Percentiles rank a stretch among this genome's conserved stretches.
These are phyloP conservation scores for Lysandra coridon DNA, from an alignment of 2,888 invertebrate genomes.

Conservation along the genomic window DNA sequence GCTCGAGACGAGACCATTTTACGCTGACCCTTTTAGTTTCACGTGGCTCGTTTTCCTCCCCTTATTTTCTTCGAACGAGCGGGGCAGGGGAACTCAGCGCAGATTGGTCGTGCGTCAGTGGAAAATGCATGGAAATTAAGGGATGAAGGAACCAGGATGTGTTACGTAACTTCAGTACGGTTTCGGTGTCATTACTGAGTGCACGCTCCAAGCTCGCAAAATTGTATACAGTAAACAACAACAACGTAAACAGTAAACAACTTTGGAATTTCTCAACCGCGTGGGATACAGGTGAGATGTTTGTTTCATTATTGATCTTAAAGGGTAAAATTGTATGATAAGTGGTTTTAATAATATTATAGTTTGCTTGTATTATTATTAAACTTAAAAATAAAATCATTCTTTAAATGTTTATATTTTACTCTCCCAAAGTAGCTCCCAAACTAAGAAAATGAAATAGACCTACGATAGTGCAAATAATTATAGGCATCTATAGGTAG, in stretches of 20 bases:
- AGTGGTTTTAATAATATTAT: no score
- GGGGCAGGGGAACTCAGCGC: conserved; percentile 48
- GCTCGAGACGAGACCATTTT: conserved; percentile 47
- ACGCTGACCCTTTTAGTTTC: conserved; percentile 44
- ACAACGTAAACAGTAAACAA: conserved; percentile 70
- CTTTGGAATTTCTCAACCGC: conserved; percentile 46
- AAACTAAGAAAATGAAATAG: no score
- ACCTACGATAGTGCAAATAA: no score
- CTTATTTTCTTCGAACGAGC: conserved; percentile 5
- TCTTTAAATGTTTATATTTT: no score
- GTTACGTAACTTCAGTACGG: conserved; percentile 76
- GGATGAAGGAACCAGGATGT: conserved; percentile 65
- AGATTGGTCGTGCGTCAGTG: conserved; percentile 47
- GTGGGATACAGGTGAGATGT: conserved; percentile 42
- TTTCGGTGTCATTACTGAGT: conserved; percentile 53
- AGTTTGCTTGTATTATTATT: no score
- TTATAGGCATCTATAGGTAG: no score
- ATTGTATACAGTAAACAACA: conserved; percentile 70
- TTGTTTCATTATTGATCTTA: not conserved
- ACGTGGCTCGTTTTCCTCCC: conserved; percentile 31
- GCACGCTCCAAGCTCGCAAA: conserved; percentile 52
- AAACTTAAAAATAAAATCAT: no score
- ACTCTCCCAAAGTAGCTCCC: no score
- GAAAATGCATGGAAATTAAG: conserved; percentile 59
- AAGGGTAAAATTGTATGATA: no score